Base-by-base conservation (phyloP, 2,113 vertebrate genomes). In the Desmodus rotundus region DNA sequence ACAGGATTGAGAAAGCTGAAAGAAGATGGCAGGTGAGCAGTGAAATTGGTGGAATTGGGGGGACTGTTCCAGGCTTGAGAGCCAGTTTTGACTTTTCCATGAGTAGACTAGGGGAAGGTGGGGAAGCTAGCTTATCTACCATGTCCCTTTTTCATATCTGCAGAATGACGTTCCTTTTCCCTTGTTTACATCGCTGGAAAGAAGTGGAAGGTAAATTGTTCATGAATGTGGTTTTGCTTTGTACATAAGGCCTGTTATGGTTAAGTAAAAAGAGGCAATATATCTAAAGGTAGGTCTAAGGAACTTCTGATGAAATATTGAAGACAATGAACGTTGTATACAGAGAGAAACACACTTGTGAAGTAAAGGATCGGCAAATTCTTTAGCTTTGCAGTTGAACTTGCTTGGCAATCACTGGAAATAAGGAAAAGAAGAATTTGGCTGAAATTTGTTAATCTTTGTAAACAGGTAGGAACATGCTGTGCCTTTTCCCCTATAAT, bases 381-480 rank as follows among this genome's bases (percentile, higher is more conserved):
- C 45, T 96, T 95, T 72, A 38, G 50, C 63, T 97, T 94, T 95
- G 43, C n/a, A 87, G 47, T 78, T 78, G 67, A 91, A 83, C 47
- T 91, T 65, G 63, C 82, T 94, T 83, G 68, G 52, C 70, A 94
- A 26, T 96, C 93, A 54, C 65, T 72, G 45, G 54, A 93, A 81
- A 93, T 93, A 89, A 95, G 87, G n/a, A 54, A 87, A 93, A 93
- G 52, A 33, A 95, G 14, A 33, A 6, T 94, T 90, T 95, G 92
- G 45, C 38, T 80, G 76, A 96, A 76, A 72, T 78, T 84, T 74
- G n/a, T 94, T 95, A 52, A 63, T 67, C 93, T 95, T 94, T 93
- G 45, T 93, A 90, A 97, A 70, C 84, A 94, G 87, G 78, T 83
- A 61, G 76, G 90, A 94, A 92, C 94, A 92, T 84, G 50, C 22